Conservation (phyloP, 2,888 invertebrate genomes). For the Osmoderma eremita region DNA sequence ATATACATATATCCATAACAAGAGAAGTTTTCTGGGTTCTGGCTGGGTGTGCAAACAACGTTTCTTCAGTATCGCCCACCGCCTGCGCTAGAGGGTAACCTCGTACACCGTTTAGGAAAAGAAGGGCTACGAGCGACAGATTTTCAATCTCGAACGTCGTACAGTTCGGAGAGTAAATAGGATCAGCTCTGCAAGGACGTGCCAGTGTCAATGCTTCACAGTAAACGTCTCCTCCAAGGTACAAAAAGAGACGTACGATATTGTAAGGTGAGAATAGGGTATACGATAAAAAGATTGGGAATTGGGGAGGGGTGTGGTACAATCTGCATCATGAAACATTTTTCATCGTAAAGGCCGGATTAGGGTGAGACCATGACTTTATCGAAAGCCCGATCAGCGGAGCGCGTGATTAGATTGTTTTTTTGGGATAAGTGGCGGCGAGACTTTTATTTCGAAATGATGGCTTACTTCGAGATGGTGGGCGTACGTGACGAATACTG, state of each 20-base stretch:
- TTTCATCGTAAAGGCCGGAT: conserved; percentile 34
- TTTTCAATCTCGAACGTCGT: conserved; percentile 60
- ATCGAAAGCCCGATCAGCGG: conserved; percentile 21
- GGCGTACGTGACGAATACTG: too few species aligned
- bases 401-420: conserved; percentile 37
- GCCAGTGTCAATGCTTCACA: conserved; percentile 39
- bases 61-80: conserved; percentile 51
- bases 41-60: conserved; percentile 52
- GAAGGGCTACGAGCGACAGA: conserved; percentile 38
- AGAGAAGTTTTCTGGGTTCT: conserved; percentile 46
- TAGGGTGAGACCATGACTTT: conserved; percentile 31
- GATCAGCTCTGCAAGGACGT: conserved; percentile 53
- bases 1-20: conserved; percentile 56
- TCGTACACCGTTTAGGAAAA: conserved; percentile 2
- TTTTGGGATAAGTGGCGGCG: conserved; percentile 20
- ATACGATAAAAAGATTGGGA: not conserved
- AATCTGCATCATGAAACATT: conserved; percentile 10
- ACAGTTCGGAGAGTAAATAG: conserved; percentile 55
- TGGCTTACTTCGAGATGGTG: not conserved
- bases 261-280: not conserved
- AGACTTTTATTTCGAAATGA: conserved; percentile 30
- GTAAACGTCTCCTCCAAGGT: not conserved
- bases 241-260: not conserved
- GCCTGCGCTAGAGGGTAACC: too few species aligned
- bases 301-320: not conserved